A percentile compares a stretch with the other conserved stretches of the same genome.
Conservation (phyloP, 1,140 invertebrate species). For the Ooceraea biroi region DNA sequence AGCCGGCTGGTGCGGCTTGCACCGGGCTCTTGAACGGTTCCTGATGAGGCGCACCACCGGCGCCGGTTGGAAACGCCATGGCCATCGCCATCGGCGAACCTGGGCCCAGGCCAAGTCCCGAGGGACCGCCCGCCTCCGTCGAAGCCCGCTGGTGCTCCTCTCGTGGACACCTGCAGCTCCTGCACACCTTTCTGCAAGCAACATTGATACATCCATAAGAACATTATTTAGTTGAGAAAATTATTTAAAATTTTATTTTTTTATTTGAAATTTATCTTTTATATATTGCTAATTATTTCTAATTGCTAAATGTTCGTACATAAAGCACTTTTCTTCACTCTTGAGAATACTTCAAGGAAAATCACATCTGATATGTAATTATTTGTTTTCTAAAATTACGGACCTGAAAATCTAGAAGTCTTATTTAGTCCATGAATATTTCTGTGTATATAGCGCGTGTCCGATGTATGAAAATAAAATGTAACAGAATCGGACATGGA, state of each 20-base stretch:
- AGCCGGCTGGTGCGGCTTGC: slow-evolving; percentile 78
- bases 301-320: neutral
- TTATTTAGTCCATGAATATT: neutral
- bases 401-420: neutral
- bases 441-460: neutral
- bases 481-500: no score
- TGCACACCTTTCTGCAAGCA: slow-evolving; percentile 89
- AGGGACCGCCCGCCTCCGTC: slow-evolving; percentile 77
- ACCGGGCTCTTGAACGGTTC: slow-evolving; percentile 83
- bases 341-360: no score
- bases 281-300: neutral
- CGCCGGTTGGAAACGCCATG: slow-evolving; percentile 81
- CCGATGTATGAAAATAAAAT: neutral
- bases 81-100: slow-evolving; percentile 84
- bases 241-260: neutral
- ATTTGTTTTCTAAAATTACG: no score
- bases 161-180: slow-evolving; percentile 90
- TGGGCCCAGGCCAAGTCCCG: slow-evolving; percentile 78
- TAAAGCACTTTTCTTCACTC: no score
- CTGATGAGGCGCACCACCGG: slow-evolving; percentile 78
- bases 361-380: no score
- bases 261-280: neutral
- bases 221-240: no score
- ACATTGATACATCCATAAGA: neutral
- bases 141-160: slow-evolving; percentile 87